Base-by-base conservation (phyloP, 2,888 invertebrate genomes). In the Rhyacophila evoluta region DNA sequence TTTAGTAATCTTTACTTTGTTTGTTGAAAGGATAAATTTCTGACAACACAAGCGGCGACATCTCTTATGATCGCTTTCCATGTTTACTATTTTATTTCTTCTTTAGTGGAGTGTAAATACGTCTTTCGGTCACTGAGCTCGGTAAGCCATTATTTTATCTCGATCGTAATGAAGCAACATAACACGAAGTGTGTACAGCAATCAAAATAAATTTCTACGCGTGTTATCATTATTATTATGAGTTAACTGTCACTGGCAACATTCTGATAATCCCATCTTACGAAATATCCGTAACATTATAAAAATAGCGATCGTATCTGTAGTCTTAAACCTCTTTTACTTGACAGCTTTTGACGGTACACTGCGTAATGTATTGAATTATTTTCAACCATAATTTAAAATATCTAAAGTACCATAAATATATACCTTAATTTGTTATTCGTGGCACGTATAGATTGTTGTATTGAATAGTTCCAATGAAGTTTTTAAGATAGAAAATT, bases 151-250 rank as follows among this genome's bases (percentile, higher is more conserved):
- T 55, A 33, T 33, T 12, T 25, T 55, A 55, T 55, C 55, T 55
- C 10, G 55, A 25, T 25, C 3, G 12, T 6, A 19, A 41, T 41
- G 6, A 41, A 41, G 15, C 5, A 15, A 41, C 12, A 55, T 3
- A 10, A 55, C 25, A 25, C 25, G 25, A 55, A 19, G 55, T 55
- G 55, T 55, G 25, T 55, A 55, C 15, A 19, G 25, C 19, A 55
- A 55, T 55, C 55, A 25, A 55, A 55, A 55, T 55, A 25, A 2
- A 55, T 25, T 55, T 55, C 55, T 5, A 55, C 55, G 19, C 55
- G 55, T 55, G 55, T 55, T 55, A 55, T 55, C 55, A 19, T 55
- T 19, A 55, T 55, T 55, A 55, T 19, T 55, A 19, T 55, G 29
- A 33, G 29, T 55, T 12, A 55, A 55, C 55, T 55, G 55, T 55